A percentile compares a stretch with the other conserved stretches of the same genome.
These are phyloP conservation scores for Mesorhabditis sp. DNA, from an alignment of 2,888 invertebrate species.

Conservation along the genomic window DNA sequence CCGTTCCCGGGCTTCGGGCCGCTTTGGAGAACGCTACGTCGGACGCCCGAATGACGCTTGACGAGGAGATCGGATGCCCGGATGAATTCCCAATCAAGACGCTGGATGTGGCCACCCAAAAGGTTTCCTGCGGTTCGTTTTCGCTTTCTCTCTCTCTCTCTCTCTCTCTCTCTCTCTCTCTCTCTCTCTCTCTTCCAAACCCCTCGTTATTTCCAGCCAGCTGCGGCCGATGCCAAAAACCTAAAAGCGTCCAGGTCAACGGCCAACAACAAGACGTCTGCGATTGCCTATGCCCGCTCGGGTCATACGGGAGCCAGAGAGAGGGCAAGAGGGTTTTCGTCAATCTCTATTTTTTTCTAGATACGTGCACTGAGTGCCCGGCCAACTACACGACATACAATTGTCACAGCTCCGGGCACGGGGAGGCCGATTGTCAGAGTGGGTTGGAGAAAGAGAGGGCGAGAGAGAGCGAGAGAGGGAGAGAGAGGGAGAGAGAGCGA, in stretches of 20 bases:
- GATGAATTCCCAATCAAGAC: background rate
- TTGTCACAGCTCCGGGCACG: background rate
- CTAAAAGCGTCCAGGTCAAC: no score
- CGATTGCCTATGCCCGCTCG: constrained; percentile 2
- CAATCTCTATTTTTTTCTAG: background rate
- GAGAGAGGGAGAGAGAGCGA: no score
- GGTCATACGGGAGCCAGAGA: background rate
- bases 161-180: no score
- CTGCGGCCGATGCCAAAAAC: background rate
- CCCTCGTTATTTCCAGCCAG: background rate
- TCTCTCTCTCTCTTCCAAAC: no score
- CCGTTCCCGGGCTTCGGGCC: no score
- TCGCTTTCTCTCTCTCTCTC: no score
- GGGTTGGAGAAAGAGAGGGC: no score
- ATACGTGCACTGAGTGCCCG: background rate
- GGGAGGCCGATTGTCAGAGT: background rate
- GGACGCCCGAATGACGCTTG: background rate
- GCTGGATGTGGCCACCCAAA: background rate
- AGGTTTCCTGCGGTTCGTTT: background rate
- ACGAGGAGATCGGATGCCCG: constrained; percentile 2
- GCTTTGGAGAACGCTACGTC: no score
- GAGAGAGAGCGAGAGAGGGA: no score
- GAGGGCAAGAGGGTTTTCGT: background rate
- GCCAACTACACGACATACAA: background rate
- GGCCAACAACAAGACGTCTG: background rate